Evolutionary conservation across 2,888 invertebrate species (phyloP).

Genomic region (Hoplodrina ambigua): DNA sequence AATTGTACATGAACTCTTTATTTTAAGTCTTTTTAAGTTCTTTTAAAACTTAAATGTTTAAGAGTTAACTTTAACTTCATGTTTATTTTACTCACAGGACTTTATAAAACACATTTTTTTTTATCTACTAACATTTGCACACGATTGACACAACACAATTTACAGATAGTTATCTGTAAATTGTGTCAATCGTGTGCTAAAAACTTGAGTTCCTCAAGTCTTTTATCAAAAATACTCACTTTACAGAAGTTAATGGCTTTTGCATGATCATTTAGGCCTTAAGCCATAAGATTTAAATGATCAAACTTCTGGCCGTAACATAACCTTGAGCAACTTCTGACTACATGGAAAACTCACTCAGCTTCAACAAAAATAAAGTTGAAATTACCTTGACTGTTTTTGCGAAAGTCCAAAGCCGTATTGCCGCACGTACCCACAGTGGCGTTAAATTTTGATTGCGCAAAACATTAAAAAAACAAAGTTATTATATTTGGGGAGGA

Average conservation of each 20-base stretch:
- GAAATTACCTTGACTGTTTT: slow-evolving; percentile 40
- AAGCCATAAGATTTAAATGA: slow-evolving; percentile 52
- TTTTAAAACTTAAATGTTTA: slow-evolving; percentile 19
- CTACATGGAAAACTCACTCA: slow-evolving; percentile 39
- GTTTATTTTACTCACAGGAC: slow-evolving; percentile 9
- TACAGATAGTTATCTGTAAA: slow-evolving; percentile 19
- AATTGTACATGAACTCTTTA: slow-evolving; percentile 18
- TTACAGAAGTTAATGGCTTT: slow-evolving; percentile 26
- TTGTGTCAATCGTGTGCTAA: slow-evolving; percentile 9
- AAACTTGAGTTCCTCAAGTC: background rate
- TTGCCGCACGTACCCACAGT: slow-evolving; percentile 64
- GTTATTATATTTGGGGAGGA: slow-evolving; percentile 62
- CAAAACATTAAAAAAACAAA: slow-evolving; percentile 64
- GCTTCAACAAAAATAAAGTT: slow-evolving; percentile 43
- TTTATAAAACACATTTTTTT: slow-evolving; percentile 1
- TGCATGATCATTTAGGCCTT: slow-evolving; percentile 47
- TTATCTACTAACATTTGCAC: background rate
- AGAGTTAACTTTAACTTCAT: slow-evolving; percentile 11
- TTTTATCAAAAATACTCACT: slow-evolving; percentile 41
- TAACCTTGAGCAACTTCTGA: slow-evolving; percentile 31
- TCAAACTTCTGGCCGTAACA: slow-evolving; percentile 49
- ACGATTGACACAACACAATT: too few species aligned
- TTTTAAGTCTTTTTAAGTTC: background rate
- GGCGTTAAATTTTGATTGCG: slow-evolving; percentile 68
- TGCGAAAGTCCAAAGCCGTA: slow-evolving; percentile 47